A percentile compares a stretch with the other conserved stretches of the same genome.
Conservation (phyloP, 2,113 vertebrate genomes). For the Morone chrysops region DNA sequence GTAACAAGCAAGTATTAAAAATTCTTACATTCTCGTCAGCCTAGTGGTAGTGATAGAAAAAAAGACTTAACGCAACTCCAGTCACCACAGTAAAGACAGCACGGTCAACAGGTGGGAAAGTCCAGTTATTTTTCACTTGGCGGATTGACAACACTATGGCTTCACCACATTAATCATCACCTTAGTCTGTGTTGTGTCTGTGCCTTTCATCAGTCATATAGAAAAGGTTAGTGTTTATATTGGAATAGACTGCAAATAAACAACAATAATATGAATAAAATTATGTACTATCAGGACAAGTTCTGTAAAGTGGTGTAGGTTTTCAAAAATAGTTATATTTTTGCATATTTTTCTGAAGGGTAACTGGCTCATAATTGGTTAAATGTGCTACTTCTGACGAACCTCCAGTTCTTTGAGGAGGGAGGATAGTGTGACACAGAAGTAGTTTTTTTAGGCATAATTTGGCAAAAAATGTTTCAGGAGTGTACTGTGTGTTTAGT, state of each 20-base stretch:
- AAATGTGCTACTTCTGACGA: neutral
- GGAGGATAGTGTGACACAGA: neutral
- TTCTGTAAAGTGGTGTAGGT: no score
- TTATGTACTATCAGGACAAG: neutral
- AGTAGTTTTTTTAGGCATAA: no score
- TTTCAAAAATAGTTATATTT: no score
- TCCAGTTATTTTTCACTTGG: neutral
- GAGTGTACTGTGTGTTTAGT: no score
- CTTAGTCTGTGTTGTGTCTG: neutral
- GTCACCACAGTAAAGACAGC: neutral
- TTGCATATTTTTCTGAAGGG: no score
- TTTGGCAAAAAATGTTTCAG: no score
- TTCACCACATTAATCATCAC: neutral
- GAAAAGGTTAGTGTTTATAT: neutral
- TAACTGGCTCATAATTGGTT: neutral
- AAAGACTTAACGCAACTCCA: neutral
- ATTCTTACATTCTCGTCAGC: neutral
- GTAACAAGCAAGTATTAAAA: neutral
- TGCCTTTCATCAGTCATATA: neutral
- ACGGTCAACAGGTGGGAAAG: no score
- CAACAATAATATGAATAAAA: no score
- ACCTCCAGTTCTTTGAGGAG: neutral
- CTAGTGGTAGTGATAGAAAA: neutral
- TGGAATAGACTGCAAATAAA: neutral
- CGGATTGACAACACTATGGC: neutral